Base-by-base conservation (phyloP, 2,797 vertebrate genomes). In the Sebastiscus albofasciatus region DNA sequence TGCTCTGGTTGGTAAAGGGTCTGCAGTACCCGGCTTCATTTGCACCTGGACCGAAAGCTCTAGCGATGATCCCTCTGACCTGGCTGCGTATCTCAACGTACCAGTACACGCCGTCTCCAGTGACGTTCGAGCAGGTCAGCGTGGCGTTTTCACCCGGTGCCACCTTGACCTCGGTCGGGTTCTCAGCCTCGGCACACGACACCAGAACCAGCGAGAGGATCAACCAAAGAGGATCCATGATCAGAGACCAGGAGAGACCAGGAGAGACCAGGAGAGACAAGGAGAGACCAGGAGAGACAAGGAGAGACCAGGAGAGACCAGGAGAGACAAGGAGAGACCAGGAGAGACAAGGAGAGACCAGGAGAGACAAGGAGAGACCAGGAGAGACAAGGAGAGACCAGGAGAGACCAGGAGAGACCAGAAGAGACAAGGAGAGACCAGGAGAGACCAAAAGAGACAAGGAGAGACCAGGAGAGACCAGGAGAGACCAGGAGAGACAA, bases 11-110 rank as follows among this genome's bases (percentile, higher is more conserved):
- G 2, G 0, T 0, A 4, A 5, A 6, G 39, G 9, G 1, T 0
- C 27, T 0, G 1, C 0, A 10, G 24, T 3, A 18, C 0, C 3
- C 0, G 0, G 0, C 1, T 0, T 1, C 1, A 1, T 0, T 0
- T 1, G 12, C 0, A 9, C 3, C 2, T 0, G 0, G 0, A 6
- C 0, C 1, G 1, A 2, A 22, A 0, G 31, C 26, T 0, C 34
- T 39, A 1, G 2, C 10, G 8, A 87, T 64, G 18, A 0, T 0
- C 1, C 1, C 12, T 0, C 0, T 22, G 3, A 77, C 0, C 12
- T 31, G 27, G 2, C 49, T 16, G 24, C 24, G 1, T 1, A 70
- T 26, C 55, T 82, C 54, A 7, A 64, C 4, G 46, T 9, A 76
- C 86, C 86, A 87, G 68, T 60, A 6, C 8, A 26, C 13, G 2